Percentiles rank a stretch among this genome's conserved stretches.
phyloP scores from a whole-genome alignment of 2,888 invertebrate genomes.

The Drosophila sordidapex region DNA sequence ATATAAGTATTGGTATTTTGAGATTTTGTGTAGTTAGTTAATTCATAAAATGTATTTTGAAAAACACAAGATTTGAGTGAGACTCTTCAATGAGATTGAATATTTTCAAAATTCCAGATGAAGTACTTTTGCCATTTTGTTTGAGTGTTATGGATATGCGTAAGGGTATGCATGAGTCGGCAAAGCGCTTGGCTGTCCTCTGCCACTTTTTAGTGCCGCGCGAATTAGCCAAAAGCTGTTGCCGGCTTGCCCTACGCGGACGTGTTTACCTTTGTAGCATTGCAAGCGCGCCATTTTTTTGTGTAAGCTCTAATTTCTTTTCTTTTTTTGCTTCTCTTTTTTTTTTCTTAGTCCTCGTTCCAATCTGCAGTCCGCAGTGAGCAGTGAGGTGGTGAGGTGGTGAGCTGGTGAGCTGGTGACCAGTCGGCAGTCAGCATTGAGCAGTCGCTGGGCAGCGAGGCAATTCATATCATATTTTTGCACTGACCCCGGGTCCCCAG shows the following conservation, averaged over 20 bases:
- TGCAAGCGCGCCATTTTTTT: slow-evolving; percentile 75
- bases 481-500: slow-evolving; percentile 54
- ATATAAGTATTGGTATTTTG: neutral
- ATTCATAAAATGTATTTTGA: neutral
- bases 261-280: slow-evolving; percentile 74
- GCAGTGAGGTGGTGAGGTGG: neutral
- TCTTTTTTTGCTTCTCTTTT: slow-evolving; percentile 20
- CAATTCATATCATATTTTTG: slow-evolving; percentile 76
- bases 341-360: slow-evolving; percentile 7
- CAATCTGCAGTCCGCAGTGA: slow-evolving; percentile 33
- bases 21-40: neutral
- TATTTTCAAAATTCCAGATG: neutral
- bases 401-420: slow-evolving; percentile 19
- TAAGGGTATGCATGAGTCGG: slow-evolving; percentile 7
- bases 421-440: slow-evolving; percentile 37
- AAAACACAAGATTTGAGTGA: neutral
- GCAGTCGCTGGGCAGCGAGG: slow-evolving; percentile 46
- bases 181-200: neutral
- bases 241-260: slow-evolving; percentile 49
- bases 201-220: slow-evolving; percentile 55
- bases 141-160: neutral
- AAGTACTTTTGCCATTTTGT: neutral
- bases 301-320: slow-evolving; percentile 13
- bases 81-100: neutral
- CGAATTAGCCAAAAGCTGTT: slow-evolving; percentile 76